These are phyloP conservation scores for Pseudomyrmex pallidus DNA, from an alignment of 1,140 invertebrate genomes.

Conservation along the genomic window DNA sequence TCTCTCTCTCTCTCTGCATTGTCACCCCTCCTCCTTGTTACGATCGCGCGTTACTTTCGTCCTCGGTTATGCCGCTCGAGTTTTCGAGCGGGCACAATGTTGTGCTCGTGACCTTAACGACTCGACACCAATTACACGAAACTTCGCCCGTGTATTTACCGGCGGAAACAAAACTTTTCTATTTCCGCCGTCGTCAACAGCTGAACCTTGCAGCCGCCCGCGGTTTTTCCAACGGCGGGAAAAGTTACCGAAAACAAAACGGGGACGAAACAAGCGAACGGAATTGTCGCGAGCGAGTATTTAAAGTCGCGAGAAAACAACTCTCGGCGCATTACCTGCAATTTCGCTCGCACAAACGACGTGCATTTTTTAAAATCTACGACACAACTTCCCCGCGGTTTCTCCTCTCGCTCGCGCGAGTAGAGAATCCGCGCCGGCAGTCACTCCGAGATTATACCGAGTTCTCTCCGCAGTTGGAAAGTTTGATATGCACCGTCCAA, in stretches of 20 bases:
- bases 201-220: conserved; percentile 28
- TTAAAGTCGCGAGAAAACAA: conserved; percentile 19
- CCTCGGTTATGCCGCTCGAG: conserved; percentile 34
- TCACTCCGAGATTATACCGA: conserved; percentile 24
- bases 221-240: conserved; percentile 19
- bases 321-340: not conserved
- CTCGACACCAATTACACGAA: conserved; percentile 62
- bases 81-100: conserved; percentile 35
- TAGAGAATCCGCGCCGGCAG: not conserved
- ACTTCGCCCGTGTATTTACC: conserved; percentile 41
- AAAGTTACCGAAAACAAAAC: conserved; percentile 47
- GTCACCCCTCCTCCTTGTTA: not conserved
- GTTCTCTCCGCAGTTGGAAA: conserved; percentile 17
- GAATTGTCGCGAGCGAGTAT: conserved; percentile 28
- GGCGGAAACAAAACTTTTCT: conserved; percentile 51
- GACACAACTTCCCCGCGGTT: conserved; percentile 17
- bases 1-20: conserved; percentile 23
- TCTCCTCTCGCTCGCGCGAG: not conserved
- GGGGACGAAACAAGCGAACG: conserved; percentile 12
- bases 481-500: conserved; percentile 29
- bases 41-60: conserved; percentile 33
- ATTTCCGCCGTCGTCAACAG: not conserved
- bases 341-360: conserved; percentile 10
- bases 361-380: conserved; percentile 29
- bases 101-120: conserved; percentile 60